Evolutionary conservation across 2,888 invertebrate species (phyloP).

Genomic region (Catonia carolina): DNA sequence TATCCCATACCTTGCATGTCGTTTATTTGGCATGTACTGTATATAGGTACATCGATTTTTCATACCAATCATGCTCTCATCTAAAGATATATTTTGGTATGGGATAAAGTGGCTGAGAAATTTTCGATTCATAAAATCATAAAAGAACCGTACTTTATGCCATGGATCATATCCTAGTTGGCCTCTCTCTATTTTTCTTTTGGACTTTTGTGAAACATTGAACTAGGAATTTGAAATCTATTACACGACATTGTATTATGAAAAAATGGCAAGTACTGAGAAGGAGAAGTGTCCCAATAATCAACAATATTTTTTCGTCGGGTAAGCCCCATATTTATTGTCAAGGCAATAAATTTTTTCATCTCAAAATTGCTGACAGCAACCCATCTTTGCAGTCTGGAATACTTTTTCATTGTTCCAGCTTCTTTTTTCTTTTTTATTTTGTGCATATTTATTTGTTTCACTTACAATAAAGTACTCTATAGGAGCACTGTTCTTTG

Average conservation of each 20-base stretch:
- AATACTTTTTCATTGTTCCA: not conserved
- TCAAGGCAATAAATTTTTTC: not conserved
- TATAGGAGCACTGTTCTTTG: too few species aligned
- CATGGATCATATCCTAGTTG: slow-evolving; percentile 19
- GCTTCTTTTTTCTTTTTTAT: slow-evolving; percentile 33
- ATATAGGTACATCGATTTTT: slow-evolving; percentile 11
- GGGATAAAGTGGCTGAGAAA: slow-evolving; percentile 9
- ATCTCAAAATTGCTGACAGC: too few species aligned
- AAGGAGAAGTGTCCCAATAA: not conserved
- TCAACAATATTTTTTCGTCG: not conserved
- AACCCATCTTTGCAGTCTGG: not conserved
- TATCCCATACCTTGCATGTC: not conserved
- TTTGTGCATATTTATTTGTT: slow-evolving; percentile 9
- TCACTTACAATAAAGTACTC: not conserved
- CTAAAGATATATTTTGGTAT: slow-evolving; percentile 8
- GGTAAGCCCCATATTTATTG: slow-evolving; percentile 10
- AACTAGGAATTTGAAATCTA: not conserved
- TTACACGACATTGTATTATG: not conserved
- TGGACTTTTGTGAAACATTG: slow-evolving; percentile 5
- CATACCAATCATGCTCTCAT: slow-evolving; percentile 17
- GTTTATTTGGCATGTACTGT: slow-evolving; percentile 16
- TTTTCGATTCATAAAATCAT: slow-evolving; percentile 1
- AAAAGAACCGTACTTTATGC: slow-evolving; percentile 13
- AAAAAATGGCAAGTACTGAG: slow-evolving; percentile 3
- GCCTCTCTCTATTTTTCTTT: not conserved